A percentile compares a stretch with the other conserved stretches of the same genome.
These are phyloP conservation scores for Aviceda subcristata DNA, from an alignment of 2,113 vertebrate species.

Conservation along the genomic window DNA sequence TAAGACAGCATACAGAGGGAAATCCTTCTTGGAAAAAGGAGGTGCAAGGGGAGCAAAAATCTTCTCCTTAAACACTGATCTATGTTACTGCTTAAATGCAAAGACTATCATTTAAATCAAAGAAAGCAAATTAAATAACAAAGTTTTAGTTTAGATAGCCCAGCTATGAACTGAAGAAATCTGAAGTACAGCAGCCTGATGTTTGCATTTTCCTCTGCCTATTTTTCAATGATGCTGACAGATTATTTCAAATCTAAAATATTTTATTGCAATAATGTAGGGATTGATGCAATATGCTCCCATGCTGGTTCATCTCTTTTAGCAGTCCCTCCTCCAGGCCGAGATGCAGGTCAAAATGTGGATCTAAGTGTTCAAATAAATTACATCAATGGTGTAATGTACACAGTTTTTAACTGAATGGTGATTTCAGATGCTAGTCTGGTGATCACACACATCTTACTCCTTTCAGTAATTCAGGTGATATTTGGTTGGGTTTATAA, in stretches of 20 bases:
- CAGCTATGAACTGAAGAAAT: not conserved
- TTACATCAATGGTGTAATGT: not conserved
- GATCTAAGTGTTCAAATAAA: not conserved
- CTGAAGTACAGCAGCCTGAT: not conserved
- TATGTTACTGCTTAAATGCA: not conserved
- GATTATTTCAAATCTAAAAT: not conserved
- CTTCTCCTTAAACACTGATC: not conserved
- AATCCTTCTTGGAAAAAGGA: not conserved
- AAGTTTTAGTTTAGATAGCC: not conserved
- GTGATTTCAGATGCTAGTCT: not conserved
- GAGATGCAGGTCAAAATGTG: not conserved
- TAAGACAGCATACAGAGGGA: not conserved
- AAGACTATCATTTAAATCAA: not conserved
- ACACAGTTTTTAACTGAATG: not conserved
- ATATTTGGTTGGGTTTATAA: not conserved
- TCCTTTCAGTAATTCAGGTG: not conserved
- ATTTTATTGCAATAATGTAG: not conserved
- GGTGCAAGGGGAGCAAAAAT: not conserved
- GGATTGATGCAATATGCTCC: not conserved
- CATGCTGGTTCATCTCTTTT: not conserved
- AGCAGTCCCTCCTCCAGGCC: not conserved
- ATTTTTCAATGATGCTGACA: not conserved
- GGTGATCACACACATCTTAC: not conserved
- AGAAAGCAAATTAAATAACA: not conserved
- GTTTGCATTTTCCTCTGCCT: not conserved